phyloP scores from a whole-genome alignment of 92 coral and sea anemone species.

The Porites divaricata region DNA sequence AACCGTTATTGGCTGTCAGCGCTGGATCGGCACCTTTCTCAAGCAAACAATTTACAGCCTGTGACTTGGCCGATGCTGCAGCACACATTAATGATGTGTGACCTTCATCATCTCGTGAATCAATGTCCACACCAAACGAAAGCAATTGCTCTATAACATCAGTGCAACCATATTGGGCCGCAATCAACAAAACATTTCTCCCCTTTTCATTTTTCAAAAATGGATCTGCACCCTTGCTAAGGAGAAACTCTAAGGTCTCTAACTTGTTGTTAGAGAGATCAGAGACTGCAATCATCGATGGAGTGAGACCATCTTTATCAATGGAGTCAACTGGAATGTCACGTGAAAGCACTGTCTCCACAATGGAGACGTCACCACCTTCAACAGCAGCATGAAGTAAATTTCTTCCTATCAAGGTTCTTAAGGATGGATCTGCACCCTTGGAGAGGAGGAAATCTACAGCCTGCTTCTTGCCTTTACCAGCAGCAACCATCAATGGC shows the following conservation, averaged over 20 bases:
- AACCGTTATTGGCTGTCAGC: neutral
- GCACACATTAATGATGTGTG: neutral
- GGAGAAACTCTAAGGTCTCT: neutral
- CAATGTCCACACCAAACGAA: neutral
- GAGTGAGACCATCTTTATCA: neutral
- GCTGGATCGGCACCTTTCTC: neutral
- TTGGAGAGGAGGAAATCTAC: neutral
- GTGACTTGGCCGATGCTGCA: neutral
- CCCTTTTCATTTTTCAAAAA: neutral
- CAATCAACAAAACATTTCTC: neutral
- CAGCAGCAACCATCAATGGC: conserved; percentile 3
- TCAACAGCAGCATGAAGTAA: neutral
- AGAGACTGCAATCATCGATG: neutral
- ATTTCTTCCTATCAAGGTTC: neutral
- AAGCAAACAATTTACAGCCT: neutral
- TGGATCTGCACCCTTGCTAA: neutral
- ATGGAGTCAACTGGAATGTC: neutral
- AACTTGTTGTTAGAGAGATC: neutral
- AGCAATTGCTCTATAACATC: neutral
- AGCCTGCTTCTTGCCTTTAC: neutral
- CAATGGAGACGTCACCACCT: neutral
- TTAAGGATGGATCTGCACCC: neutral
- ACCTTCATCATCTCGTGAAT: neutral
- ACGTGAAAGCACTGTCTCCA: neutral
- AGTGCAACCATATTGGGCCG: neutral